Evolutionary conservation across 2,113 vertebrate genomes (phyloP).

Genomic region (Halcyon senegalensis): DNA sequence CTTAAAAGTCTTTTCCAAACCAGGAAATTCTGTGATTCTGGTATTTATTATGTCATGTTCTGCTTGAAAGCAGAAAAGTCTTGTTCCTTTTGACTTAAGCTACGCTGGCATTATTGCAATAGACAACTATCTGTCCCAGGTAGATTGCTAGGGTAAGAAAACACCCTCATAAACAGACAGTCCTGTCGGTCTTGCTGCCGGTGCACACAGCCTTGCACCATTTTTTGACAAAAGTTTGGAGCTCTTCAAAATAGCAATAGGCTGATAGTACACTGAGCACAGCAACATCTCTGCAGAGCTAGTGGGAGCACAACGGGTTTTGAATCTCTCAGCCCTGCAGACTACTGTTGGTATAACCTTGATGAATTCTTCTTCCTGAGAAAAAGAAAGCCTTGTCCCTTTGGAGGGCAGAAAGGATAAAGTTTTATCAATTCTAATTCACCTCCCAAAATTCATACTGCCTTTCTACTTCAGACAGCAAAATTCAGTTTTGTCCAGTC

Average conservation of each 20-base stretch:
- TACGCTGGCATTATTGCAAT: background rate
- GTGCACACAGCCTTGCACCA: background rate
- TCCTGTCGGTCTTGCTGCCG: background rate
- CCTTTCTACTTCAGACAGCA: background rate
- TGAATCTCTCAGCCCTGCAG: background rate
- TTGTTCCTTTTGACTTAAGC: background rate
- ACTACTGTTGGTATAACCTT: background rate
- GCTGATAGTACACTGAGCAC: background rate
- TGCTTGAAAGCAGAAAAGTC: background rate
- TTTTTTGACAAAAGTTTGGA: background rate
- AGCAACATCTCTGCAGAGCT: background rate
- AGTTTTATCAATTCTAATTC: background rate
- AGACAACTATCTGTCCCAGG: background rate
- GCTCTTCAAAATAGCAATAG: background rate
- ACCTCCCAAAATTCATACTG: background rate
- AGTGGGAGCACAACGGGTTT: background rate
- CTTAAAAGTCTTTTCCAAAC: no score
- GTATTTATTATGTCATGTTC: background rate
- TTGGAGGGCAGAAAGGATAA: background rate
- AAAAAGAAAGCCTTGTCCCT: background rate
- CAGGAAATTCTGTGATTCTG: background rate
- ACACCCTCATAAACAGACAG: background rate
- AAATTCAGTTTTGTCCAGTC: background rate
- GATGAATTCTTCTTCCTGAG: background rate
- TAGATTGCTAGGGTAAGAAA: background rate